A percentile compares a stretch with the other conserved stretches of the same genome.
These are phyloP conservation scores for Acanthochromis polyacanthus DNA, from an alignment of 2,113 vertebrate species.

Conservation along the genomic window DNA sequence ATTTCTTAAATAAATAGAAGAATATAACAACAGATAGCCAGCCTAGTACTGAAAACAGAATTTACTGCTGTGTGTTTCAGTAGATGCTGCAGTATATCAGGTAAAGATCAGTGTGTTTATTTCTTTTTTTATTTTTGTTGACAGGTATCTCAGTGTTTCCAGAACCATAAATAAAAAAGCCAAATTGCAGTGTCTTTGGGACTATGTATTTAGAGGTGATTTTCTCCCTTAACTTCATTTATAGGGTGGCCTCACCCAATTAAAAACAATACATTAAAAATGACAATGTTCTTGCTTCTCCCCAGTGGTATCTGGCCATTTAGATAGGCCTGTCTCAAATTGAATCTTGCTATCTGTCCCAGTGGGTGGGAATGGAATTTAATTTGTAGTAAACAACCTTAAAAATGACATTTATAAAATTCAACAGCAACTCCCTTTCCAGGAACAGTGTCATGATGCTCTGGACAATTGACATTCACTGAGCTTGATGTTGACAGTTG, in stretches of 20 bases:
- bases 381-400: slow-evolving; percentile 13
- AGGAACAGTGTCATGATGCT: neutral
- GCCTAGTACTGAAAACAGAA: neutral
- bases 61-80: neutral
- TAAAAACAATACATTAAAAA: neutral
- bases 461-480: neutral
- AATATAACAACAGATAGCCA: neutral
- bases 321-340: neutral
- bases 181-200: neutral
- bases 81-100: neutral
- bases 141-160: neutral
- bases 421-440: neutral
- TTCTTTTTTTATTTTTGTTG: neutral
- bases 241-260: neutral
- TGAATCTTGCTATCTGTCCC: slow-evolving; percentile 3
- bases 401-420: slow-evolving; percentile 6
- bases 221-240: neutral
- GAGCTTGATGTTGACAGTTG: neutral
- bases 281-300: neutral
- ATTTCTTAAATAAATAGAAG: neutral
- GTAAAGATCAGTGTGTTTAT: neutral
- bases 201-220: neutral
- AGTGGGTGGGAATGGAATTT: neutral
- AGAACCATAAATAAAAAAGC: neutral
- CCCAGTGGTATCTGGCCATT: slow-evolving; percentile 11